Evolutionary conservation across 2,888 invertebrate genomes (phyloP).

Genomic region (Lasius platythorax): DNA sequence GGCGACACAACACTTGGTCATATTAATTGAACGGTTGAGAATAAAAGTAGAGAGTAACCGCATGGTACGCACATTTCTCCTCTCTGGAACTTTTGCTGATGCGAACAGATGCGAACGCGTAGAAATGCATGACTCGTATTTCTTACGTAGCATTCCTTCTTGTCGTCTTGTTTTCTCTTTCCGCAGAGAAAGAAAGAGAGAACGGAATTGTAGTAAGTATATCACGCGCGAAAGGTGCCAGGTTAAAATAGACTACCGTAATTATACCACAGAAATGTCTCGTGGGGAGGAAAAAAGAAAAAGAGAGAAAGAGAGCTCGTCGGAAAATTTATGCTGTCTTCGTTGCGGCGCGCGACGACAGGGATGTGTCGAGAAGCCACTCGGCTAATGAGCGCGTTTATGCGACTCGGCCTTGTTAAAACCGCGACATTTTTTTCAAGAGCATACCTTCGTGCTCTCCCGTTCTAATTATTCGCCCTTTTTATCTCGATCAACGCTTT

Average conservation of each 20-base stretch:
- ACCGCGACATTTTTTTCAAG: slow-evolving; percentile 25
- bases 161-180: slow-evolving; percentile 6
- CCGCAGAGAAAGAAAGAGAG: not conserved
- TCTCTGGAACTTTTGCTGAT: not conserved
- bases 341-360: slow-evolving; percentile 17
- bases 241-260: not conserved
- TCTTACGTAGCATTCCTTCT: not conserved
- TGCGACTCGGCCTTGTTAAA: slow-evolving; percentile 14
- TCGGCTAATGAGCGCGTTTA: slow-evolving; percentile 47
- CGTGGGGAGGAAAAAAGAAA: not conserved
- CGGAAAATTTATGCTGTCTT: not conserved
- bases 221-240: slow-evolving; percentile 1
- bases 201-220: slow-evolving; percentile 37
- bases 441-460: not conserved
- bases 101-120: slow-evolving; percentile 6
- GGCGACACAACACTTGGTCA: not conserved
- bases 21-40: slow-evolving; percentile 11
- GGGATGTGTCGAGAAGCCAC: slow-evolving; percentile 4
- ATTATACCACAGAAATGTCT: slow-evolving; percentile 24
- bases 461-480: slow-evolving; percentile 33
- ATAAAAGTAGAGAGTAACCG: not conserved
- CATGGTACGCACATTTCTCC: slow-evolving; percentile 10
- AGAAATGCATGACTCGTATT: slow-evolving; percentile 13
- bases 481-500: slow-evolving; percentile 27
- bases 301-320: not conserved